A percentile compares a stretch with the other conserved stretches of the same genome.
phyloP scores from a whole-genome alignment of 30 jellyfish, hydroid and myxozoan species.

The Chironex yamaguchii region DNA sequence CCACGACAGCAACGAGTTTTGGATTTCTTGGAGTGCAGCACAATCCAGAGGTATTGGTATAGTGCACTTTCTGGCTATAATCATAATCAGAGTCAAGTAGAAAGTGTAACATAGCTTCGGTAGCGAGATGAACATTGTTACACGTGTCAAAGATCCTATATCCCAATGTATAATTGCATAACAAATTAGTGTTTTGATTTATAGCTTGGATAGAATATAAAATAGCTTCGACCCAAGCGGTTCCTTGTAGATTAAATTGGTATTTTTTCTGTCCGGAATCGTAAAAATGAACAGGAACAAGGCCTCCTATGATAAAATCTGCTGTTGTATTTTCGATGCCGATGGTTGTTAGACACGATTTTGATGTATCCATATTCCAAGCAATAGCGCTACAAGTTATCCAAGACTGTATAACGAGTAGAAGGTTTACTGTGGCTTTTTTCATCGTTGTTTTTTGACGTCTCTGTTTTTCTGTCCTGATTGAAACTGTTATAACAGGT shows the following conservation, averaged over 20 bases:
- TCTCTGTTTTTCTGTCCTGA: no score
- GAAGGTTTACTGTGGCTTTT: no score
- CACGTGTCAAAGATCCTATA: constrained; percentile 75
- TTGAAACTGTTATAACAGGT: no score
- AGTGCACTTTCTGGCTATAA: background rate
- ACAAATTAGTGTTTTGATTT: constrained; percentile 20
- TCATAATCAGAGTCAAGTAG: constrained; percentile 1
- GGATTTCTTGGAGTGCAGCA: background rate
- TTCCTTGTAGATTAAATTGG: constrained; percentile 62
- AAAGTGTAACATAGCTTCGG: constrained; percentile 60
- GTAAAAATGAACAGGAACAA: constrained; percentile 87
- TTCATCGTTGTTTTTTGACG: no score
- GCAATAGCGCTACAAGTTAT: no score
- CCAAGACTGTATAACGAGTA: no score
- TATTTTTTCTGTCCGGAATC: constrained; percentile 13
- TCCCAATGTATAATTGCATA: constrained; percentile 56
- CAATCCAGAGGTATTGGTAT: background rate
- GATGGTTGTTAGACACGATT: background rate
- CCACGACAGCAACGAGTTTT: constrained; percentile 68
- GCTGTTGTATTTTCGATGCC: constrained; percentile 22
- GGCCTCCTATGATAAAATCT: constrained; percentile 78
- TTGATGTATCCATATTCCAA: background rate
- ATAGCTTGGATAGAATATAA: constrained; percentile 73
- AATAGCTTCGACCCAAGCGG: constrained; percentile 78
- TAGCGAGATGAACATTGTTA: constrained; percentile 73